Base-by-base conservation (phyloP, 2,888 invertebrate genomes). In the Stenolophus ochropezus region DNA sequence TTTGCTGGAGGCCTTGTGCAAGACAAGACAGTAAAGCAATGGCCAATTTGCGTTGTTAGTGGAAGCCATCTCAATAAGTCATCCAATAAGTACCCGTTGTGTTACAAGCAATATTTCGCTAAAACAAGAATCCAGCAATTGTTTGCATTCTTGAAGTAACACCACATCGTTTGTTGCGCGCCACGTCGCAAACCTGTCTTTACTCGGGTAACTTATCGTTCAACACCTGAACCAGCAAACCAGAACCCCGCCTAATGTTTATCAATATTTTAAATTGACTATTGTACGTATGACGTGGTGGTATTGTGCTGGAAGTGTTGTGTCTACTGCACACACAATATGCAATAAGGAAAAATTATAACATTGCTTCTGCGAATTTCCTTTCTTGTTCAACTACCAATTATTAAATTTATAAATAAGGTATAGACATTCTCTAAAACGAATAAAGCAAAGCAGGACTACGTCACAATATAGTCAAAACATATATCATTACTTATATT, bases 91-190 rank as follows among this genome's bases (percentile, higher is more conserved):
- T 61, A 61, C 61, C 23, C n/a, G 25, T 14, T 14, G 23, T n/a
- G 20, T 4, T 25, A 61, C 61, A 25, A 23, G 21, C 61, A 61
- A 61, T 61, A 61, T 61, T 61, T 61, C 25, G 25, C 23, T 61
- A 61, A 61, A 61, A 61, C 61, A 61, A 56, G 21, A 21, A 61
- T 23, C 61, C 61, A 23, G 61, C 25, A 25, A 61, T 61, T 61
- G 61, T 61, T 61, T 61, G 61, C 61, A 61, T 61, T 61, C 61
- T 14, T 61, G 61, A 23, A 21, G 61, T 25, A 61, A 25, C 61
- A 61, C 61, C 3, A 23, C 25, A 25, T 61, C 25, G 61, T 25
- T 23, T 61, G 61, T 23, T 61, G 56, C 20, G 25, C 25, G 61
- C 14, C 61, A 61, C 61, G 61, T 25, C 61, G 25, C n/a, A 21